Percentiles rank a stretch among this genome's conserved stretches.
These are phyloP conservation scores for Rotaria macrura DNA, from an alignment of 2,888 invertebrate genomes.

Conservation along the genomic window DNA sequence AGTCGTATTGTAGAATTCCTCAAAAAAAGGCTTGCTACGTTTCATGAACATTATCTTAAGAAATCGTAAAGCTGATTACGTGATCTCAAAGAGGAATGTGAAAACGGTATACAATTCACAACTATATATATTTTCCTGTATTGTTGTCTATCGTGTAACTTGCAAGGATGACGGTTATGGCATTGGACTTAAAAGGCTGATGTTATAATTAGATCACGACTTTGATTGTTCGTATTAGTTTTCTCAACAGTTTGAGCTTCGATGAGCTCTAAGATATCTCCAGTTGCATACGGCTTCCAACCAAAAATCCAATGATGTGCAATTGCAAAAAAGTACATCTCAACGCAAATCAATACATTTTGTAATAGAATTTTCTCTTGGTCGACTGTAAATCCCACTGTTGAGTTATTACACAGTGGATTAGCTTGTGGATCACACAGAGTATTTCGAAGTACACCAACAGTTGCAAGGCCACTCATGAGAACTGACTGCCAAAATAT, in stretches of 20 bases:
- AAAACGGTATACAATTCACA: too few relatives aligned
- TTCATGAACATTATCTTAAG: too few relatives aligned
- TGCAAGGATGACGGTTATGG: too few relatives aligned
- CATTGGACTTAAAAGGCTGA: too few relatives aligned
- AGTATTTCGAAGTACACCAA: constrained; percentile 60
- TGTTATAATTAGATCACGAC: too few relatives aligned
- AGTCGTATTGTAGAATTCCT: too few relatives aligned
- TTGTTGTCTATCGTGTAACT: too few relatives aligned
- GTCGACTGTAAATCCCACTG: constrained; percentile 17
- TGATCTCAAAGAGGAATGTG: too few relatives aligned
- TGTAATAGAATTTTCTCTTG: constrained; percentile 51
- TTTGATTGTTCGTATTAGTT: neutral
- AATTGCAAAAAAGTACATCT: constrained; percentile 89
- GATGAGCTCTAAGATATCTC: neutral
- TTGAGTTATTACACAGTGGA: neutral
- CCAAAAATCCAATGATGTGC: constrained; percentile 91
- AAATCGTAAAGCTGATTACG: too few relatives aligned
- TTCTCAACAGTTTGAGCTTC: neutral
- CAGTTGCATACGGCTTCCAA: constrained; percentile 64
- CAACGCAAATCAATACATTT: constrained; percentile 87
- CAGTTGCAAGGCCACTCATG: constrained; percentile 73
- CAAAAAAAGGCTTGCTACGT: too few relatives aligned
- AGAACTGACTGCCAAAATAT: constrained; percentile 92
- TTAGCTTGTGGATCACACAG: neutral
- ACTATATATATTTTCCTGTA: too few relatives aligned